These are phyloP conservation scores for Poecilia latipinna DNA, from an alignment of 2,113 vertebrate genomes.

Conservation along the genomic window DNA sequence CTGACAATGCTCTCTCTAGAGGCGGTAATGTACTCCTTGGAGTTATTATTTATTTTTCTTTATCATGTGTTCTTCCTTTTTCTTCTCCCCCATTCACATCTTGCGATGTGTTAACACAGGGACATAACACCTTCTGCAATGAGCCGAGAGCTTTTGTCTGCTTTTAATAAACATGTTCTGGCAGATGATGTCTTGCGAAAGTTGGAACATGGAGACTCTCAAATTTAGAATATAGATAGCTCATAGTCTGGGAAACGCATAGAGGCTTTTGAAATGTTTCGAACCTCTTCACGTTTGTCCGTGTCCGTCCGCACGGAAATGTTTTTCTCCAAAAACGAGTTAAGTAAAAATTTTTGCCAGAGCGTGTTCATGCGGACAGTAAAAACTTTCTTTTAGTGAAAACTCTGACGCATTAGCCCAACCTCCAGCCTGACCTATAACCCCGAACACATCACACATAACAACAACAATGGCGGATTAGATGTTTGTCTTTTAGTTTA, in stretches of 20 bases:
- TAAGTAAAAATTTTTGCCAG: no score
- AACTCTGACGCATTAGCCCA: no score
- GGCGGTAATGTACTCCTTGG: constrained; percentile 23
- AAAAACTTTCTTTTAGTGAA: no score
- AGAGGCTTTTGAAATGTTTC: background rate
- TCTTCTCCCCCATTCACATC: constrained; percentile 43
- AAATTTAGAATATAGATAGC: constrained; percentile 9
- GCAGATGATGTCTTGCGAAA: constrained; percentile 21
- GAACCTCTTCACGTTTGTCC: no score
- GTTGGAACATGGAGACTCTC: background rate
- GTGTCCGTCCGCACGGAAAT: no score
- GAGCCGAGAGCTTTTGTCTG: constrained; percentile 33
- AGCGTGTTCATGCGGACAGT: no score
- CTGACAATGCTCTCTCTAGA: background rate
- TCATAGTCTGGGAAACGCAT: background rate
- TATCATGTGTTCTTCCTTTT: constrained; percentile 16
- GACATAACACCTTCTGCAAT: constrained; percentile 43
- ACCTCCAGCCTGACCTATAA: no score
- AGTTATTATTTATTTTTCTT: constrained; percentile 10
- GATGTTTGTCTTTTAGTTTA: no score
- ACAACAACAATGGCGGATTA: no score
- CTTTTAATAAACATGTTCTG: constrained; percentile 31
- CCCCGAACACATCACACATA: no score
- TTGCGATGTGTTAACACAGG: constrained; percentile 37
- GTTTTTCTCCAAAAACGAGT: no score